Percentiles rank a stretch among this genome's conserved stretches.
These are phyloP conservation scores for Pocota personata DNA, from an alignment of 2,888 invertebrate genomes.

Conservation along the genomic window DNA sequence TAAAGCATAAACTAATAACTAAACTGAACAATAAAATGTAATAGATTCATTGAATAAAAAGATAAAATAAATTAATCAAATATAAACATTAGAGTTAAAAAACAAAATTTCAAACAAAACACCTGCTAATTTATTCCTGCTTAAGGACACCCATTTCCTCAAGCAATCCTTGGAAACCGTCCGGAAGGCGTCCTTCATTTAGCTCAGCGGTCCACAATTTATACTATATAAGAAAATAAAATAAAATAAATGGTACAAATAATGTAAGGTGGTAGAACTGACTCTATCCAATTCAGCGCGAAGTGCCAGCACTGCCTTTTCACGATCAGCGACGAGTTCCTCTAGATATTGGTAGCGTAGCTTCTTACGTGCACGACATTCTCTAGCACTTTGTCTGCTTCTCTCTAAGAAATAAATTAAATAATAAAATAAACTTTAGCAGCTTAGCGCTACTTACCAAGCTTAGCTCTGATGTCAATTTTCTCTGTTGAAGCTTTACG, in stretches of 20 bases:
- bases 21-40: conserved; percentile 18
- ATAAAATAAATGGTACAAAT: not conserved
- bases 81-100: conserved; percentile 9
- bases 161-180: conserved; percentile 89
- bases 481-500: conserved; percentile 93
- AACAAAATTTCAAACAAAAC: not conserved
- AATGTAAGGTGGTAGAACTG: conserved; percentile 74
- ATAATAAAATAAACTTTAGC: not conserved
- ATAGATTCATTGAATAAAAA: conserved; percentile 7
- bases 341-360: conserved; percentile 98
- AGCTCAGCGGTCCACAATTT: conserved; percentile 91
- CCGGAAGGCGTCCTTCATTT: conserved; percentile 91
- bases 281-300: conserved; percentile 96
- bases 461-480: conserved; percentile 96
- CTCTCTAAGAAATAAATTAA: conserved; percentile 86
- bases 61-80: conserved; percentile 43
- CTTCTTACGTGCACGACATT: conserved; percentile 98
- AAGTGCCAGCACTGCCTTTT: conserved; percentile 94
- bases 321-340: conserved; percentile 95
- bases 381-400: conserved; percentile 97
- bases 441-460: conserved; percentile 85
- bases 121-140: conserved; percentile 83
- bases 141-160: conserved; percentile 90
- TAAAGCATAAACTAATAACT: conserved; percentile 41
- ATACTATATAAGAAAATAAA: conserved; percentile 86